These are phyloP conservation scores for Abscondita cerata DNA, from an alignment of 2,888 invertebrate species.

Conservation along the genomic window DNA sequence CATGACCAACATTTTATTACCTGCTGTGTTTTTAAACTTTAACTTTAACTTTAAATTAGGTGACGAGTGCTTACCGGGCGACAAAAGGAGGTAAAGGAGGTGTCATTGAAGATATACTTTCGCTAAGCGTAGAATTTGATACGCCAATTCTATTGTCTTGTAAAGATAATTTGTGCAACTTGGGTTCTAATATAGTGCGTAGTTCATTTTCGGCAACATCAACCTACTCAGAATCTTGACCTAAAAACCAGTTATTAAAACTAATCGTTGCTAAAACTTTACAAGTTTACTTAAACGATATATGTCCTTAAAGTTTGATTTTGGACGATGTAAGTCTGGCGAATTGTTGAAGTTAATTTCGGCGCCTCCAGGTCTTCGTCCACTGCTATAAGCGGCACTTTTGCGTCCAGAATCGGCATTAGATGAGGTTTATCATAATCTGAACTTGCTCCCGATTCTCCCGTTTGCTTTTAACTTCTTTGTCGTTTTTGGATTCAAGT, in stretches of 20 bases:
- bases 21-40: slow-evolving; percentile 58
- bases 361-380: slow-evolving; percentile 66
- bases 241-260: slow-evolving; percentile 47
- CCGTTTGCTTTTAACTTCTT: slow-evolving; percentile 60
- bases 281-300: slow-evolving; percentile 35
- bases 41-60: slow-evolving; percentile 58
- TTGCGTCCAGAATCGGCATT: slow-evolving; percentile 82
- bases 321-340: slow-evolving; percentile 61
- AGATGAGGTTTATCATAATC: slow-evolving; percentile 79
- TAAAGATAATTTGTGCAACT: slow-evolving; percentile 68
- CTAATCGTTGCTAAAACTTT: background rate
- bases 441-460: slow-evolving; percentile 69
- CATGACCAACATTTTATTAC: slow-evolving; percentile 34
- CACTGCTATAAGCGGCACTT: slow-evolving; percentile 82
- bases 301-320: slow-evolving; percentile 47
- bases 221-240: slow-evolving; percentile 79
- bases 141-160: slow-evolving; percentile 62
- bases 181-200: slow-evolving; percentile 77
- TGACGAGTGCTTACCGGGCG: slow-evolving; percentile 67
- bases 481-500: slow-evolving; percentile 55
- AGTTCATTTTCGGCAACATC: slow-evolving; percentile 82
- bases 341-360: slow-evolving; percentile 65
- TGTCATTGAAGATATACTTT: slow-evolving; percentile 75
- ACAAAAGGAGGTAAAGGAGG: slow-evolving; percentile 80
- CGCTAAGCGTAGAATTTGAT: slow-evolving; percentile 71